Evolutionary conservation across 2,113 vertebrate genomes (phyloP).

Genomic region (Raphicerus campestris): DNA sequence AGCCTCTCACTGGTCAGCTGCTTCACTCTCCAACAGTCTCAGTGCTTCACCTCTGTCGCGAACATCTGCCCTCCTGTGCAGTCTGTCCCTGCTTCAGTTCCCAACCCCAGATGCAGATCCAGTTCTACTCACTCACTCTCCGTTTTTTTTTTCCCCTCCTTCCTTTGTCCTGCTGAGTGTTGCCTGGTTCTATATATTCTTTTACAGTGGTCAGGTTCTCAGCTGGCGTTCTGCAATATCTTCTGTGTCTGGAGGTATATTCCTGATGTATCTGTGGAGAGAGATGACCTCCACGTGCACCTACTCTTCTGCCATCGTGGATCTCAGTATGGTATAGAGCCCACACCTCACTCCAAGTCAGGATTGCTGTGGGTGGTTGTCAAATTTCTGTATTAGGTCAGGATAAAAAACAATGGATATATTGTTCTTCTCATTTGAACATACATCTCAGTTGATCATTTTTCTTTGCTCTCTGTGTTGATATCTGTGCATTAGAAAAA

Average conservation of each 20-base stretch:
- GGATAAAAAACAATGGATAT: not conserved
- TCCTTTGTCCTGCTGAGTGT: not conserved
- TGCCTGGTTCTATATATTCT: not conserved
- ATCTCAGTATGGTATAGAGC: not conserved
- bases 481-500: not conserved
- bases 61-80: rapidly evolving
- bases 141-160: not conserved
- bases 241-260: not conserved
- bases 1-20: not conserved
- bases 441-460: not conserved
- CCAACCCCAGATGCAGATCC: not conserved
- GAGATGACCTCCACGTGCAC: not conserved
- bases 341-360: not conserved
- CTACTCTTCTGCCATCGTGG: rapidly evolving
- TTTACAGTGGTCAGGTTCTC: not conserved
- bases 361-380: not conserved
- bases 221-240: not conserved
- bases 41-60: rapidly evolving
- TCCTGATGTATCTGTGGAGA: not conserved
- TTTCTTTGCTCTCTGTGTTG: not conserved
- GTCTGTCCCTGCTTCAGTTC: not conserved
- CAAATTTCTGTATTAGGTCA: not conserved
- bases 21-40: not conserved
- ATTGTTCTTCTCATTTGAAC: not conserved
- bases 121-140: not conserved